Percentiles rank a stretch among this genome's conserved stretches.
These are phyloP conservation scores for Salarias fasciatus DNA, from an alignment of 2,797 vertebrate genomes.

Conservation along the genomic window DNA sequence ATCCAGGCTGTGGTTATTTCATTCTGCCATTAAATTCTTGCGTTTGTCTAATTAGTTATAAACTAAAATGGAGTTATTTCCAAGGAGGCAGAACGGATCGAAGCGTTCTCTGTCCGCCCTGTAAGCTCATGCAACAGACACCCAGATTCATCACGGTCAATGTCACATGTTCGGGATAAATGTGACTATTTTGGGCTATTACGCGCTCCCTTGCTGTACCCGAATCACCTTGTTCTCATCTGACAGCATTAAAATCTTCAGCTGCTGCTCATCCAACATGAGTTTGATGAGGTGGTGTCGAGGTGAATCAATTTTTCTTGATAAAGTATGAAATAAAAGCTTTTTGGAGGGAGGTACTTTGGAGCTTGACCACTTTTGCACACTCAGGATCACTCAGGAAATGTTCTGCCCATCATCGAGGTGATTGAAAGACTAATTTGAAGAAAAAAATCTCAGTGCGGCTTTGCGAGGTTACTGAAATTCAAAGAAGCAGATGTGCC, in stretches of 20 bases:
- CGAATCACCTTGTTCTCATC: constrained; percentile 11
- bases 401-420: background rate
- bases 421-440: constrained; percentile 1
- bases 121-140: background rate
- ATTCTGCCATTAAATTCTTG: no score
- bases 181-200: background rate
- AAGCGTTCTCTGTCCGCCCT: background rate
- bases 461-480: constrained; percentile 28
- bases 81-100: constrained; percentile 1
- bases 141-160: constrained; percentile 5
- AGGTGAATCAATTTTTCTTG: constrained; percentile 2
- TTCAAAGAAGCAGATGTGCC: constrained; percentile 53
- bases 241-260: constrained; percentile 1
- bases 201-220: constrained; percentile 4
- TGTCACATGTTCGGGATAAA: background rate
- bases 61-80: background rate
- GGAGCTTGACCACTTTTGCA: background rate
- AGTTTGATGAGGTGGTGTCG: constrained; percentile 6
- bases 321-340: background rate
- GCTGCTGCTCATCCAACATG: constrained; percentile 3
- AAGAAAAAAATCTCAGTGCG: background rate
- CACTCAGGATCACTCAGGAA: background rate
- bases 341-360: background rate
- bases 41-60: background rate
- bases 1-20: no score